Base-by-base conservation (phyloP, 1,140 invertebrate genomes). In the Ylistrum balloti region DNA sequence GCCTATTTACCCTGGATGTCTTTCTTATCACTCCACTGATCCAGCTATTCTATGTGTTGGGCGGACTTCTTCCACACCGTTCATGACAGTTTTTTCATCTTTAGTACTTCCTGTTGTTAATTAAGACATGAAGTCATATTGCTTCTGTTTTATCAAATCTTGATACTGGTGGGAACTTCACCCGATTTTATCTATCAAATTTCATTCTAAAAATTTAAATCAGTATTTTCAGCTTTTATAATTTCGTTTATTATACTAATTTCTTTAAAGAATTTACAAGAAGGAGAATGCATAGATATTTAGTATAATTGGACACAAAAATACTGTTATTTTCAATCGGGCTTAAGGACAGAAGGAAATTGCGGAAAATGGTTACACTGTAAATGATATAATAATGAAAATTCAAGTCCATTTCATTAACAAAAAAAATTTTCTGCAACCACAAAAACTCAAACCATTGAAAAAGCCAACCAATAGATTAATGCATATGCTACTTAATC, bases 91-190 rank as follows among this genome's bases (percentile, higher is more conserved):
- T 28, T 74, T n/a, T 28, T 28, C 56, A 74, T 74, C 56, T 28
- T 74, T 74, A 74, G 56, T 28, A 74, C 56, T 74, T 74, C 56
- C 56, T 74, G 56, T 74, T 2, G 56, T 22, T 74, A 74, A 74
- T 74, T n/a, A 28, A n/a, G 22, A 22, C 28, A 2, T n/a, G 0
- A n/a, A 74, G n/a, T 74, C 20, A 45, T 17, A 74, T 74, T 0
- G 56, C 56, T 28, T 5, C 56, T 74, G 56, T 74, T 28, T 74
- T 74, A 5, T 38, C 35, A 38, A 38, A 38, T 38, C 41, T 45
- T 28, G n/a, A n/a, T 74, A 28, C 56, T 28, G 0, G 56, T 74
- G 56, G 11, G 56, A 74, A 74, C 56, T 74, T 74, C 28, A n/a
- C 45, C 3, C 5, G 15, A 17, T 48, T 48, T 2, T 17, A 48